Evolutionary conservation across 1,140 invertebrate genomes (phyloP).

Genomic region (Hyposmocoma kahamanoa): DNA sequence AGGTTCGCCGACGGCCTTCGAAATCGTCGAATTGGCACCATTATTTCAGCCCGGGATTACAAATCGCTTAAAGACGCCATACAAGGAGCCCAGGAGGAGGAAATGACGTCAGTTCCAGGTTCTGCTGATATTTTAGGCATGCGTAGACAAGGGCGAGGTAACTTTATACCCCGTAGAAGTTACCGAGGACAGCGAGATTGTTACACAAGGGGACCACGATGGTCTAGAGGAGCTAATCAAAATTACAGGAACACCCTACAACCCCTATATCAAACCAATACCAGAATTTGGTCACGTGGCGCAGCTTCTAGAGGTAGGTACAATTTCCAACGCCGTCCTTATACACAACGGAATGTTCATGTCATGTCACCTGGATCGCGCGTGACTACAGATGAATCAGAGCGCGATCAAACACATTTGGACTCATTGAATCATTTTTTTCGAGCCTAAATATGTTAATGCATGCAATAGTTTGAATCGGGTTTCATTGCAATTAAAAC

Average conservation of each 20-base stretch:
- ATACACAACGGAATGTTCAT: not conserved
- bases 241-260: not conserved
- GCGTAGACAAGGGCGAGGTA: not conserved
- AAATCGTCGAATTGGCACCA: conserved; percentile 15
- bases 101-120: not conserved
- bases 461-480: not conserved
- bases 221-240: not conserved
- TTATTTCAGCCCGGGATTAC: conserved; percentile 16
- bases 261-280: too few species aligned
- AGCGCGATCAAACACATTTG: not conserved
- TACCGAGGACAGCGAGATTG: not conserved
- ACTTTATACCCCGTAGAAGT: not conserved
- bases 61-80: conserved; percentile 8
- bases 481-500: not conserved
- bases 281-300: not conserved
- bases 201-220: not conserved
- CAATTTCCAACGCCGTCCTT: not conserved
- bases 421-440: conserved; percentile 4
- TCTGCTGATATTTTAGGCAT: not conserved
- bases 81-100: conserved; percentile 14
- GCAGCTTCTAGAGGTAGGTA: not conserved
- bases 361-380: not conserved
- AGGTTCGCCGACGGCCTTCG: conserved; percentile 15
- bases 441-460: not conserved
- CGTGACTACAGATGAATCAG: not conserved